Evolutionary conservation across 2,888 invertebrate genomes (phyloP).

Genomic region (Augochlorella aurata): DNA sequence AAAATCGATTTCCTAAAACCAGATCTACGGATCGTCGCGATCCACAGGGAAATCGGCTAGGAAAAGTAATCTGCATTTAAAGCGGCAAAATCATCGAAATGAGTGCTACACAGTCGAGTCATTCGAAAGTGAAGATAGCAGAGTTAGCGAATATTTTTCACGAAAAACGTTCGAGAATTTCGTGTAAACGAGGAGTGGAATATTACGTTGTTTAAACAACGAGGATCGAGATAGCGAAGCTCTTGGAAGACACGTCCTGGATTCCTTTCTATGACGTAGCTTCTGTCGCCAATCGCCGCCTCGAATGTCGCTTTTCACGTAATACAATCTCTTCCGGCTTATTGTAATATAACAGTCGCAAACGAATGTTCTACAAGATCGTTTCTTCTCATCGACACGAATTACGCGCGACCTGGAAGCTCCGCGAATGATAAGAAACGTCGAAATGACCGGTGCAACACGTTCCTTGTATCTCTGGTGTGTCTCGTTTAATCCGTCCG

Average conservation of each 20-base stretch:
- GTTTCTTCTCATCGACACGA: not conserved
- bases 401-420: not conserved
- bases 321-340: not conserved
- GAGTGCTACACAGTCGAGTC: no score
- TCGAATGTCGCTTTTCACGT: not conserved
- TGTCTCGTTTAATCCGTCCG: no score
- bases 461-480: no score
- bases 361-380: not conserved
- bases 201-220: not conserved
- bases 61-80: no score
- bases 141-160: no score
- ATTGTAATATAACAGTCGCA: not conserved
- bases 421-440: not conserved
- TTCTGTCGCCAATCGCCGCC: not conserved
- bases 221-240: not conserved
- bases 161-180: not conserved
- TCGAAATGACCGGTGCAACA: not conserved
- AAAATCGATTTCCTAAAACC: no score
- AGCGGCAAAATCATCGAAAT: no score
- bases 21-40: no score
- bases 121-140: no score
- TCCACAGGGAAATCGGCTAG: no score
- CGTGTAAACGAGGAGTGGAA: not conserved
- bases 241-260: not conserved
- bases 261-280: not conserved